These are phyloP conservation scores for Ctenochaetus hawaiiensis DNA, from an alignment of 2,797 vertebrate species.

Conservation along the genomic window DNA sequence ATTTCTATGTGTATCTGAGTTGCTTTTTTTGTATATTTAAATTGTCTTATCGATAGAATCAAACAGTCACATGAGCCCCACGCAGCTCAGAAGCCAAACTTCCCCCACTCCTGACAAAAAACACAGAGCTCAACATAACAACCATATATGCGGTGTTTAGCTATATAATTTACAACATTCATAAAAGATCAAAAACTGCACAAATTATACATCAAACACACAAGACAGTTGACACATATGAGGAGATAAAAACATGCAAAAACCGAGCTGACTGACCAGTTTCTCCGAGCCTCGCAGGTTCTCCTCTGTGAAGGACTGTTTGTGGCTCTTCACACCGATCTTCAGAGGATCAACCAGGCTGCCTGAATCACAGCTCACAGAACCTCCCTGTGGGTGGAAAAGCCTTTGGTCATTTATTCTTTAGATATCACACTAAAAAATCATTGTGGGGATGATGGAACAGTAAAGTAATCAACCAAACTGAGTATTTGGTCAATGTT, in stretches of 20 bases:
- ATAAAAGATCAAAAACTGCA: no score
- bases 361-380: slow-evolving; percentile 85
- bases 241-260: neutral
- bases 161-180: no score
- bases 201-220: neutral
- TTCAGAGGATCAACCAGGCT: slow-evolving; percentile 85
- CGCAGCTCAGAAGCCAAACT: no score
- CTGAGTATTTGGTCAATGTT: neutral
- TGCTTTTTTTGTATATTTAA: no score
- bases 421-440: fast-evolving
- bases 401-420: neutral
- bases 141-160: no score
- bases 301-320: slow-evolving; percentile 87
- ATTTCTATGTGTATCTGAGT: no score
- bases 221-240: neutral
- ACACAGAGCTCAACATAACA: no score
- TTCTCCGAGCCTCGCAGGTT: slow-evolving; percentile 81
- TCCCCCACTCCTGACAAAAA: no score
- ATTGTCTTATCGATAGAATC: no score
- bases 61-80: no score
- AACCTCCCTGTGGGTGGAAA: slow-evolving; percentile 68
- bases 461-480: neutral
- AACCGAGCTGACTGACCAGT: slow-evolving; percentile 84
- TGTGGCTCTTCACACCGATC: slow-evolving; percentile 77
- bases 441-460: neutral